Evolutionary conservation across 1,140 invertebrate genomes (phyloP), one percentile per base, ranked within the genome.

Genomic region (Drosophila teissieri): DNA sequence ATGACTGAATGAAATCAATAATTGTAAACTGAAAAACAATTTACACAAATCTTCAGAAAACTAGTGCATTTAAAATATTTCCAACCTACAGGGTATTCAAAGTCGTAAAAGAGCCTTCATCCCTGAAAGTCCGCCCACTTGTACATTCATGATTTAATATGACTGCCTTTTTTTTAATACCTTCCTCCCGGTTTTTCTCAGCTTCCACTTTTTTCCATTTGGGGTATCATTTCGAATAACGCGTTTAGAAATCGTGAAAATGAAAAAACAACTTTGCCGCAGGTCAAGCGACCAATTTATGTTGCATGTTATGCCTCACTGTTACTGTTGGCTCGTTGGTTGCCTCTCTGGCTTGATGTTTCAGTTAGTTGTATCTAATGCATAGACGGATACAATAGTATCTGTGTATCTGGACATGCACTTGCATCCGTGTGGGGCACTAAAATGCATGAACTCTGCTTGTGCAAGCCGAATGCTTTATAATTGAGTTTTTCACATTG

Each of bases 161-260:
- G 51, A 64, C 31, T 62, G 53, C 40, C 44, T 48, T 72, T 60
- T 57, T 76, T 73, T 57, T 58, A 53, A 82, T 57, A 68, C 65
- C 51, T 51, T 31, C 53, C 48, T 49, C 15, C 51, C 54, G 19
- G 48, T 48, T 22, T 40, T 39, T 39, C 45, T 17, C 42, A 42
- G 27, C 63, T 64, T 55, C 45, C n/a, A 3, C 27, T 48, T 49
- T 64, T 56, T 52, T 44, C 52, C 63, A 24, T 58, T 55, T 53
- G 42, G 37, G 31, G 55, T 48, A 56, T 42, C 48, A 67, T 70
- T 83, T 56, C 22, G 51, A 44, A 44, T 54, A 60, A 45, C 73
- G 56, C 76, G 73, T 80, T 89, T 89, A 89, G 84, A 89, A 89
- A 89, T 89, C 84, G 84, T 78, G 80, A 77, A 89, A 89, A 89